Conservation (phyloP, 2,113 vertebrate genomes). For the Formicarius rufipectus region DNA sequence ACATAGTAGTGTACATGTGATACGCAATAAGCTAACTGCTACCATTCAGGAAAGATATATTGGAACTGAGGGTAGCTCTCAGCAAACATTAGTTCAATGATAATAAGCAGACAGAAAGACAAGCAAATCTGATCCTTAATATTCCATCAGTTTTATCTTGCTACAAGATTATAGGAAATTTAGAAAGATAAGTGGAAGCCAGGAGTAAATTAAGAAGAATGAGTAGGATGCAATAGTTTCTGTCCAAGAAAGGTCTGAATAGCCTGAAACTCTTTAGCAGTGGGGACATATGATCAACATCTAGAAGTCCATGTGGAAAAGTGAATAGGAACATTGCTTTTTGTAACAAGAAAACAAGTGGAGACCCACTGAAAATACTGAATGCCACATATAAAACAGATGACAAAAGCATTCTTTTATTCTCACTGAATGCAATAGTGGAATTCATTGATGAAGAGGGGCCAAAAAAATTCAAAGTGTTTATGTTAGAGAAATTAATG, state of each 20-base stretch:
- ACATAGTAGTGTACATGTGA: accelerated
- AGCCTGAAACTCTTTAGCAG: neutral
- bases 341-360: neutral
- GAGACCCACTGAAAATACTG: neutral
- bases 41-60: neutral
- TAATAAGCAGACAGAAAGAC: neutral
- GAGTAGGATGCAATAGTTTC: neutral
- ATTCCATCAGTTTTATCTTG: neutral
- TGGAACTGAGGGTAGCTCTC: neutral
- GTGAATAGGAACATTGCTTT: neutral
- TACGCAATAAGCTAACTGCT: neutral
- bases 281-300: accelerated
- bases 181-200: neutral
- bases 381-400: neutral
- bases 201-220: neutral
- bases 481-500: neutral
- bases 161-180: neutral
- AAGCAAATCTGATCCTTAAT: neutral
- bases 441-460: neutral
- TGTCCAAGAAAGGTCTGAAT: neutral
- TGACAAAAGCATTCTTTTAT: neutral
- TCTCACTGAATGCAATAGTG: neutral
- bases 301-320: neutral
- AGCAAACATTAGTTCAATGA: neutral
- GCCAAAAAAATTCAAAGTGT: neutral